Evolutionary conservation across 2,113 vertebrate genomes (phyloP).

Genomic region (Stigmatopora argus): DNA sequence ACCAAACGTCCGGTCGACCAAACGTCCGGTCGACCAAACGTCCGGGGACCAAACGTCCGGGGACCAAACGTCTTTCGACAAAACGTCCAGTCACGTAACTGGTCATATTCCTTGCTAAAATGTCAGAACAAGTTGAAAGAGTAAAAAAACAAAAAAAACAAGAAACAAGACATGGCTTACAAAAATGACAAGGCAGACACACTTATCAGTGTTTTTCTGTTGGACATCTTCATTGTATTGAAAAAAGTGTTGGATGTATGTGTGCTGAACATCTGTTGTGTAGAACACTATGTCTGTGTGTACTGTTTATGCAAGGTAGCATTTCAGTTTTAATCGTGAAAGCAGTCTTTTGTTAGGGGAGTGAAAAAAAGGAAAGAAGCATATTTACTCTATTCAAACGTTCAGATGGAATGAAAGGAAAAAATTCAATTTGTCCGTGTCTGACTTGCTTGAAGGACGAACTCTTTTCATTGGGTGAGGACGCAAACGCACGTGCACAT

Average conservation of each 20-base stretch:
- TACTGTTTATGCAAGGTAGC: constrained; percentile 22
- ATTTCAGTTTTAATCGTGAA: constrained; percentile 60
- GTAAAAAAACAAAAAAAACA: neutral
- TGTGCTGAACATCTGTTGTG: constrained; percentile 3
- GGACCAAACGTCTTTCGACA: too few species aligned
- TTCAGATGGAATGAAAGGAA: constrained; percentile 33
- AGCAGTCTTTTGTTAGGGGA: constrained; percentile 48
- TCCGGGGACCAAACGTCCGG: too few species aligned
- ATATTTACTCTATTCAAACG: constrained; percentile 54
- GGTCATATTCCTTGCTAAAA: neutral
- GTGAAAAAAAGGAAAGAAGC: constrained; percentile 37
- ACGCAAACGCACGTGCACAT: constrained; percentile 14
- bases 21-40: too few species aligned
- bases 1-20: too few species aligned
- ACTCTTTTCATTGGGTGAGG: constrained; percentile 44
- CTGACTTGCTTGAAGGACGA: constrained; percentile 54
- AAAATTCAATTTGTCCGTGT: constrained; percentile 40
- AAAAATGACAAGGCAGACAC: neutral
- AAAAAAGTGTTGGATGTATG: constrained; percentile 6
- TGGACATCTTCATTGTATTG: neutral
- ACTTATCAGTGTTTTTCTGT: neutral
- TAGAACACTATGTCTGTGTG: constrained; percentile 17
- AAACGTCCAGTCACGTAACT: neutral
- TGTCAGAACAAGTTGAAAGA: neutral
- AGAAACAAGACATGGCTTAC: neutral